Conservation (phyloP, 2,113 vertebrate species). For the Phasianus colchicus region DNA sequence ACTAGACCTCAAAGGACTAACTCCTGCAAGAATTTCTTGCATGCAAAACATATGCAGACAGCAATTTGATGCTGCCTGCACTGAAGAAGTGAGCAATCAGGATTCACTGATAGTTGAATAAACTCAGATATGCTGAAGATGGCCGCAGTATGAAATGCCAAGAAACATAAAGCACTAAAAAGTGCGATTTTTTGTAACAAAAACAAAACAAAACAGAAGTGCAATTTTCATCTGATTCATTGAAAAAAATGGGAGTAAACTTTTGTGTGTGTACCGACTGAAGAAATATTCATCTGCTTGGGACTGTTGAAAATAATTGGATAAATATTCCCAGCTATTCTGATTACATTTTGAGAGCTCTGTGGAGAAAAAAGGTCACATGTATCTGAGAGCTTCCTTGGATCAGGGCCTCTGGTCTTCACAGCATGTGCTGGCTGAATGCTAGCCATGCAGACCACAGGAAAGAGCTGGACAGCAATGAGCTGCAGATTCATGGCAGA, state of each 20-base stretch:
- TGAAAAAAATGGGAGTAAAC: background rate
- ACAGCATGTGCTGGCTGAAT: background rate
- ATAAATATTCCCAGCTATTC: background rate
- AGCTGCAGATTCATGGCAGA: background rate
- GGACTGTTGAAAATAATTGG: background rate
- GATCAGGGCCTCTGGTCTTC: background rate
- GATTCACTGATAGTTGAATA: background rate
- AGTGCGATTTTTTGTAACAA: background rate
- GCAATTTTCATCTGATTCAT: background rate
- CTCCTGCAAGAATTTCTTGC: background rate
- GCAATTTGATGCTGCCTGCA: background rate
- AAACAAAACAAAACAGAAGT: background rate
- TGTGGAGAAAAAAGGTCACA: background rate
- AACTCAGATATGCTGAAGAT: background rate
- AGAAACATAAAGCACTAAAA: background rate
- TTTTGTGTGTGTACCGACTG: background rate
- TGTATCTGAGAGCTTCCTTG: background rate
- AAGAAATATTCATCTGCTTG: background rate
- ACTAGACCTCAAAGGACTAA: background rate
- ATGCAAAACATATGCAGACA: fast-evolving
- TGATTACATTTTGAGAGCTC: conserved; percentile 7
- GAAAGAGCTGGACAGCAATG: background rate
- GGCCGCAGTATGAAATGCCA: background rate
- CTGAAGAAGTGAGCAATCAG: background rate
- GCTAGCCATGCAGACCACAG: background rate